Conservation (phyloP, 2,888 invertebrate genomes). For the Antheraea yamamai region DNA sequence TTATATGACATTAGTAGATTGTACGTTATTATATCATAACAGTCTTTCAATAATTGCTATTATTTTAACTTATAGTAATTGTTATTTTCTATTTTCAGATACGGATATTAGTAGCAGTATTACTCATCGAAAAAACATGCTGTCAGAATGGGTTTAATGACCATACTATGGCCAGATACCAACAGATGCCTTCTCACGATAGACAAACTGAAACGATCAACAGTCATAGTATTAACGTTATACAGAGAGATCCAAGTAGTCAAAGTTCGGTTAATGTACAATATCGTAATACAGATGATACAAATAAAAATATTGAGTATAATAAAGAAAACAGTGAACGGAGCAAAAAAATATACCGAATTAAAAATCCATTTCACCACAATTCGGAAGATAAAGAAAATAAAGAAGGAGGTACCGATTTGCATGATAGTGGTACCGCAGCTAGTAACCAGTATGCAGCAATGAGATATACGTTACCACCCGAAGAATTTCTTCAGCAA, state of each 20-base stretch:
- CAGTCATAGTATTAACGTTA: slow-evolving; percentile 57
- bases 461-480: slow-evolving; percentile 75
- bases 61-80: background rate
- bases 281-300: slow-evolving; percentile 60
- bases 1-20: no score
- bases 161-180: slow-evolving; percentile 63
- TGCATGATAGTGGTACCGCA: slow-evolving; percentile 65
- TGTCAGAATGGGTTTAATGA: slow-evolving; percentile 72
- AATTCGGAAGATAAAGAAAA: slow-evolving; percentile 54
- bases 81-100: slow-evolving; percentile 63
- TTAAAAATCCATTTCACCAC: slow-evolving; percentile 70
- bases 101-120: slow-evolving; percentile 71
- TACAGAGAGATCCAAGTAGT: slow-evolving; percentile 61
- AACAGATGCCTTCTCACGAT: slow-evolving; percentile 61
- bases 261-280: slow-evolving; percentile 63
- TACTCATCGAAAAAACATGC: slow-evolving; percentile 52
- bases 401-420: slow-evolving; percentile 46
- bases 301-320: slow-evolving; percentile 58
- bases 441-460: slow-evolving; percentile 78
- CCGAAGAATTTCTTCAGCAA: slow-evolving; percentile 74
- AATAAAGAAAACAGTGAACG: slow-evolving; percentile 55
- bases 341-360: slow-evolving; percentile 66
- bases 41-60: background rate
- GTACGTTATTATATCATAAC: background rate
- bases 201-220: slow-evolving; percentile 59